phyloP scores from a whole-genome alignment of 2,888 invertebrate genomes.

The Hermaeophaga mercurialis region DNA sequence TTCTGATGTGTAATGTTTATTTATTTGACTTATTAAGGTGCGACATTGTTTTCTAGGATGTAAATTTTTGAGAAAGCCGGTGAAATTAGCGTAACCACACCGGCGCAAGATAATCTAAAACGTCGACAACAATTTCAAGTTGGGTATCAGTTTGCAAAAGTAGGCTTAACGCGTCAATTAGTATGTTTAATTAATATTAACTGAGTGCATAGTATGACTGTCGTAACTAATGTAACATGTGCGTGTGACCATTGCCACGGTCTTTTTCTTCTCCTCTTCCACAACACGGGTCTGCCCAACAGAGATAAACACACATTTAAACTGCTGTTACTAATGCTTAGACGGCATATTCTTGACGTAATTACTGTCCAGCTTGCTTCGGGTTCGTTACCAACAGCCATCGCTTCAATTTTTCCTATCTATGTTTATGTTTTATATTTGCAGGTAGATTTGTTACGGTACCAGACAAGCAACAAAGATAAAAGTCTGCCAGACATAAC shows the following conservation, averaged over 20 bases:
- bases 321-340: slow-evolving; percentile 45
- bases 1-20: too few relatives aligned
- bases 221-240: slow-evolving; percentile 41
- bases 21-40: too few relatives aligned
- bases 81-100: too few relatives aligned
- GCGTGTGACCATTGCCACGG: slow-evolving; percentile 31
- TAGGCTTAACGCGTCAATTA: slow-evolving; percentile 35
- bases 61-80: too few relatives aligned
- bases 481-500: too few relatives aligned
- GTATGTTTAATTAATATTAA: slow-evolving; percentile 37
- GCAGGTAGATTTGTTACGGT: too few relatives aligned
- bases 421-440: too few relatives aligned
- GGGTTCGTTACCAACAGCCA: slow-evolving; percentile 34
- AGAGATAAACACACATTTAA: slow-evolving; percentile 45
- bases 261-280: slow-evolving; percentile 10
- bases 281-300: slow-evolving; percentile 1
- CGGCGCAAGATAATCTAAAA: not conserved
- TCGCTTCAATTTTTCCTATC: too few relatives aligned
- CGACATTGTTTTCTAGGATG: too few relatives aligned
- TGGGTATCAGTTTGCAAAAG: slow-evolving; percentile 12
- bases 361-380: slow-evolving; percentile 39
- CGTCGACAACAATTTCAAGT: not conserved
- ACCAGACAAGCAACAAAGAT: too few relatives aligned
- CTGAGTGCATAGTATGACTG: slow-evolving; percentile 30
- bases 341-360: slow-evolving; percentile 42